phyloP scores from a whole-genome alignment of 2,797 vertebrate species.

The Notoglanidium macrostoma region DNA sequence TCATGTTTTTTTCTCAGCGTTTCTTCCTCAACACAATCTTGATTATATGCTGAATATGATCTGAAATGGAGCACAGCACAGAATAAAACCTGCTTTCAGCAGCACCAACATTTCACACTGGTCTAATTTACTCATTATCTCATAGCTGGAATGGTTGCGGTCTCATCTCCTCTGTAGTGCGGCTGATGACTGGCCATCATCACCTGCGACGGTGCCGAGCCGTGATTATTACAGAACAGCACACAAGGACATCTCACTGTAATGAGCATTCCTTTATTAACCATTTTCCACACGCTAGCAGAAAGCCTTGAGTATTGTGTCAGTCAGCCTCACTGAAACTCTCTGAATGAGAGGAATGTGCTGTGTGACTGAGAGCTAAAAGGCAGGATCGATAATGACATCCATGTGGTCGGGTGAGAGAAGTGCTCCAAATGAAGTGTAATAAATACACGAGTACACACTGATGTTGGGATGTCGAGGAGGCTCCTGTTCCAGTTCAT shows the following conservation, averaged over 20 bases:
- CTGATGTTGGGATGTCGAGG: no score
- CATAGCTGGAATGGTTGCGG: background rate
- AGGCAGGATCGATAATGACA: background rate
- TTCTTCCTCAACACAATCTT: background rate
- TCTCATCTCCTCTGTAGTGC: conserved; percentile 25
- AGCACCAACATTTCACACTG: background rate
- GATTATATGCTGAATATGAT: background rate
- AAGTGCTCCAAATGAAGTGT: background rate
- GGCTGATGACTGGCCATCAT: conserved; percentile 3
- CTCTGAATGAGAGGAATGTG: background rate
- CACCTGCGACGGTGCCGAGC: background rate
- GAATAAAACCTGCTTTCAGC: conserved; percentile 2
- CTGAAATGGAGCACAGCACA: background rate
- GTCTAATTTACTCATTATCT: conserved; percentile 6
- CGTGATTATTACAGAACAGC: background rate
- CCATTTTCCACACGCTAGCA: background rate
- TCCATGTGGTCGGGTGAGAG: background rate
- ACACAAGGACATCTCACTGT: background rate
- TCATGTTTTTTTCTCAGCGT: background rate
- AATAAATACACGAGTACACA: no score
- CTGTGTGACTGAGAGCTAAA: background rate
- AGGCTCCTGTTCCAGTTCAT: no score
- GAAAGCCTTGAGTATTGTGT: background rate
- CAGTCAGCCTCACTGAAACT: background rate
- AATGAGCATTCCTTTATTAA: background rate